These are phyloP conservation scores for Fringilla coelebs DNA, from an alignment of 2,797 vertebrate genomes.

Conservation along the genomic window DNA sequence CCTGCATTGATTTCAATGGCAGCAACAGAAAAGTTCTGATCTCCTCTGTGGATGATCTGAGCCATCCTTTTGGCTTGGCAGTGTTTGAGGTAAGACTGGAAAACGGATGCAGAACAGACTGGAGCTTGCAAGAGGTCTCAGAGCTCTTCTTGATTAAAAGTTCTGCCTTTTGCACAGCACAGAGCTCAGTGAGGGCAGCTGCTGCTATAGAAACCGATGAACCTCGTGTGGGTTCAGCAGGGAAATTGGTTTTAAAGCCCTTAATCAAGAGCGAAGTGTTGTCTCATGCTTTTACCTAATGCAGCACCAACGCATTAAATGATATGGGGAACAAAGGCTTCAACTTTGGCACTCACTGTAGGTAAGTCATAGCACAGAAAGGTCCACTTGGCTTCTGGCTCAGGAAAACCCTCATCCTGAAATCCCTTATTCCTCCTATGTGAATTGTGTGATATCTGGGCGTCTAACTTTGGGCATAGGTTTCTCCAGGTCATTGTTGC, in stretches of 20 bases:
- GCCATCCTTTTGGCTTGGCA: slow-evolving; percentile 93
- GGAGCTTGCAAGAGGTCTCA: neutral
- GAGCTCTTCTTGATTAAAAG: neutral
- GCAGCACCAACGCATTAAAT: neutral
- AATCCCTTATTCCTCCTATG: neutral
- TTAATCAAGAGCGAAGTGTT: neutral
- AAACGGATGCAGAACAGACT: neutral
- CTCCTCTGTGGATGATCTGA: slow-evolving; percentile 87
- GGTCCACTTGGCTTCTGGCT: neutral
- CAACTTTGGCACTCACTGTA: neutral
- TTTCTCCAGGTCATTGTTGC: neutral
- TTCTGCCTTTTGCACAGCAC: neutral
- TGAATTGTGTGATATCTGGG: neutral
- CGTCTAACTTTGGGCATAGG: neutral
- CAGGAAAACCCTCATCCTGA: neutral
- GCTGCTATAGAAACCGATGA: neutral
- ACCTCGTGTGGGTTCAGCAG: neutral
- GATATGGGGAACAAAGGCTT: neutral
- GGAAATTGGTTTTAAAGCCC: neutral
- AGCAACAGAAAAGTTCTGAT: slow-evolving; percentile 92
- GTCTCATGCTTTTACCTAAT: neutral
- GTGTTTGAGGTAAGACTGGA: slow-evolving; percentile 89
- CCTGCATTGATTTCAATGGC: slow-evolving; percentile 92
- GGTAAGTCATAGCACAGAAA: neutral
- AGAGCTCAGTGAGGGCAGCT: neutral